Evolutionary conservation across 2,113 vertebrate species (phyloP).

Genomic region (Oryzias melastigma): DNA sequence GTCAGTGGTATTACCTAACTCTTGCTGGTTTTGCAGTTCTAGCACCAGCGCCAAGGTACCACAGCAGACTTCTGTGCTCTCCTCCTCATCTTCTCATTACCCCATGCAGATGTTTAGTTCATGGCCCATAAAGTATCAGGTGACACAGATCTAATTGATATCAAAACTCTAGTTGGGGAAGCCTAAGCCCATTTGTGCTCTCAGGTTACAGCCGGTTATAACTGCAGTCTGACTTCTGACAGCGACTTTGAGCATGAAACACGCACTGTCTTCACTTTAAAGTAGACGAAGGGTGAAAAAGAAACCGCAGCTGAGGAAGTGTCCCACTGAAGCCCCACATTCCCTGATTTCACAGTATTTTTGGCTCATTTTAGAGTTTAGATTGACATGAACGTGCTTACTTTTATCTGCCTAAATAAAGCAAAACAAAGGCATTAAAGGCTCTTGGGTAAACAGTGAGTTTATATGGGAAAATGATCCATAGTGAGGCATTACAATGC

Average conservation of each 20-base stretch:
- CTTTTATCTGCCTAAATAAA: constrained; percentile 72
- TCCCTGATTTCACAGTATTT: constrained; percentile 29
- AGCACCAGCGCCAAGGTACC: constrained; percentile 32
- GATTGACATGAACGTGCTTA: constrained; percentile 67
- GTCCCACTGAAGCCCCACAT: constrained; percentile 10
- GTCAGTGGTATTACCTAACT: neutral
- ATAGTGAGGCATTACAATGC: constrained; percentile 75
- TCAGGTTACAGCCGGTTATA: constrained; percentile 64
- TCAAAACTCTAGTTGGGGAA: constrained; percentile 66
- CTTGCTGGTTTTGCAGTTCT: constrained; percentile 15
- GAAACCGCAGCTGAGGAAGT: constrained; percentile 73
- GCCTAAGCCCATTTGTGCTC: constrained; percentile 59
- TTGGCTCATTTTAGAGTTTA: constrained; percentile 27
- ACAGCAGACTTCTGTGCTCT: constrained; percentile 1
- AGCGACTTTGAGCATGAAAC: constrained; percentile 59
- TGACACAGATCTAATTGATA: constrained; percentile 76
- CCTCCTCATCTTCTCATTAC: constrained; percentile 56
- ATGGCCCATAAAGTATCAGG: constrained; percentile 56
- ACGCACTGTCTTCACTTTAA: constrained; percentile 77
- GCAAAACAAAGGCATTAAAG: constrained; percentile 82
- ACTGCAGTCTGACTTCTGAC: constrained; percentile 40
- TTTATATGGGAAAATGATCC: constrained; percentile 85
- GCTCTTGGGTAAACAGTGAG: constrained; percentile 78
- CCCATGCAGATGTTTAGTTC: constrained; percentile 69
- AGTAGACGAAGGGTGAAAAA: constrained; percentile 51